Evolutionary conservation across 1,140 invertebrate genomes (phyloP).

Genomic region (Amyelois transitella): DNA sequence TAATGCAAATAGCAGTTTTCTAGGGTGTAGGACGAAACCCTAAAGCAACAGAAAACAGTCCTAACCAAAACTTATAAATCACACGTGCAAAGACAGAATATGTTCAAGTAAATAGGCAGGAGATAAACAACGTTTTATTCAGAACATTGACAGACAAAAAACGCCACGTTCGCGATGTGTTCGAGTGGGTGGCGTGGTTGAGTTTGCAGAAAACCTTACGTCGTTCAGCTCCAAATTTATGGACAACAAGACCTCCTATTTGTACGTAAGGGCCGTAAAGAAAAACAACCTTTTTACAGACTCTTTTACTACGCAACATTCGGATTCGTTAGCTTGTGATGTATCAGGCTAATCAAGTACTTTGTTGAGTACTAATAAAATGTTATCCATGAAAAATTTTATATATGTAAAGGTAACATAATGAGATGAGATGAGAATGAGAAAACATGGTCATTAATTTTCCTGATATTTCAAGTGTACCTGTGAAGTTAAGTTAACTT

Average conservation of each 20-base stretch:
- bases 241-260: neutral
- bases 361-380: too few relatives aligned
- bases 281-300: conserved; percentile 4
- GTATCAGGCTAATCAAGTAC: too few relatives aligned
- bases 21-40: too few relatives aligned
- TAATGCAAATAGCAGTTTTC: too few relatives aligned
- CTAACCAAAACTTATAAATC: neutral
- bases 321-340: too few relatives aligned
- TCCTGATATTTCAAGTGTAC: too few relatives aligned
- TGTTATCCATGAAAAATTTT: too few relatives aligned
- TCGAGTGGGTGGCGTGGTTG: neutral
- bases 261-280: neutral
- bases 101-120: neutral
- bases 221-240: neutral
- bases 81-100: neutral
- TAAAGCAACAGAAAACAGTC: too few relatives aligned
- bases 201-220: neutral
- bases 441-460: too few relatives aligned
- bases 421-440: too few relatives aligned
- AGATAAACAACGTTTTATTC: neutral
- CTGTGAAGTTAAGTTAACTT: too few relatives aligned
- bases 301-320: neutral
- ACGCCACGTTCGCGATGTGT: neutral
- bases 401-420: too few relatives aligned
- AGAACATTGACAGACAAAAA: neutral